These are phyloP conservation scores for Strongylocentrotus purpuratus DNA, from an alignment of 35 echinoderm and acorn worm species.

Conservation along the genomic window DNA sequence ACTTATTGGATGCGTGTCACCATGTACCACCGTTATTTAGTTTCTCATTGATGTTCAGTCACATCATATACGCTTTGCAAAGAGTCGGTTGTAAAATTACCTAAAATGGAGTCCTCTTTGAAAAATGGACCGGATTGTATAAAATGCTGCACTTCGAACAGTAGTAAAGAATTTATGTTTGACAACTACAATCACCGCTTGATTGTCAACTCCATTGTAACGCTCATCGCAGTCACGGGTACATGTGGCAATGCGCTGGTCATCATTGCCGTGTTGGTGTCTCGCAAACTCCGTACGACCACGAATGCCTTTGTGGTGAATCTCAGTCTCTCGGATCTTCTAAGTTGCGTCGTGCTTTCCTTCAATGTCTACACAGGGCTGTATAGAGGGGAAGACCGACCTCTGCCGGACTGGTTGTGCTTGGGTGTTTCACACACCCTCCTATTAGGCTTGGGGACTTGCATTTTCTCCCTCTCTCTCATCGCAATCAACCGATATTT, in stretches of 20 bases:
- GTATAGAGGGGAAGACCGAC: not conserved
- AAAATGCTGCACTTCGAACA: not conserved
- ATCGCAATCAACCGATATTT: not conserved
- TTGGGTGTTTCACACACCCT: not conserved
- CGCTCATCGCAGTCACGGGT: not conserved
- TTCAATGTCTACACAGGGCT: not conserved
- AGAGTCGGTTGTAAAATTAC: not conserved
- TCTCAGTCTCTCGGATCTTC: not conserved
- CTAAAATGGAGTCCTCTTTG: not conserved
- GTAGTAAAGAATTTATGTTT: not conserved
- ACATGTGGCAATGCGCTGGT: not conserved
- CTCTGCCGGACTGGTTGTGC: not conserved
- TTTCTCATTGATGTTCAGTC: not conserved
- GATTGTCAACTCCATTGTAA: not conserved
- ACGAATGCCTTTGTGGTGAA: conserved; percentile 33
- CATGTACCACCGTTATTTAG: not conserved
- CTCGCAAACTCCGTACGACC: not conserved
- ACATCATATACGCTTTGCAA: not conserved
- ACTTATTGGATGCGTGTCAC: not conserved
- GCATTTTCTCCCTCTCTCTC: conserved; percentile 11
- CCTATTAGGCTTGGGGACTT: not conserved
- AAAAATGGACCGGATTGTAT: not conserved
- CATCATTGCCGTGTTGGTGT: not conserved
- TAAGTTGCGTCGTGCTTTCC: not conserved
- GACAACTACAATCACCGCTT: not conserved